Percentiles rank a stretch among this genome's conserved stretches.
These are phyloP conservation scores for Elgaria multicarinata DNA, from an alignment of 2,113 vertebrate species.

Conservation along the genomic window DNA sequence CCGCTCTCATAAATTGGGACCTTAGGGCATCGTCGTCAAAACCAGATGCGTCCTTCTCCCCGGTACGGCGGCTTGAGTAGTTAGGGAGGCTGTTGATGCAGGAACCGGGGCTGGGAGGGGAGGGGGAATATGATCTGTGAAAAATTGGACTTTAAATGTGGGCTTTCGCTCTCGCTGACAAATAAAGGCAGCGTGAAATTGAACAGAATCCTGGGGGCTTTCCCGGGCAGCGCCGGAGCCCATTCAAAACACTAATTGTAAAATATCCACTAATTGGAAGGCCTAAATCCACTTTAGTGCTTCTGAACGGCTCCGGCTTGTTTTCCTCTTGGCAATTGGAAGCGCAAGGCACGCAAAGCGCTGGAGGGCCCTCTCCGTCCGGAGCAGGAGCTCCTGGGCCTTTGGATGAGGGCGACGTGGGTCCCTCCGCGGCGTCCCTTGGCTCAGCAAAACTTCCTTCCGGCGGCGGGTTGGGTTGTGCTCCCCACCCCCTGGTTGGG, in stretches of 20 bases:
- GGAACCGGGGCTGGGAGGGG: conserved; percentile 39
- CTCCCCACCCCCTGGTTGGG: neutral
- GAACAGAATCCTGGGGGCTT: conserved; percentile 88
- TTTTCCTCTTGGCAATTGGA: conserved; percentile 42
- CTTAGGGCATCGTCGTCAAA: conserved; percentile 59
- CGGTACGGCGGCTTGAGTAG: conserved; percentile 70
- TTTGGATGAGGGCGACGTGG: neutral
- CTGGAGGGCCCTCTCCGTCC: neutral
- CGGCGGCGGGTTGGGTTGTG: neutral
- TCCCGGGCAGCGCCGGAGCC: conserved; percentile 80
- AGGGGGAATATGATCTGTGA: conserved; percentile 78
- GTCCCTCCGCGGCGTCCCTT: neutral
- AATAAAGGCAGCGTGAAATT: conserved; percentile 89
- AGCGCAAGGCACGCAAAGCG: neutral
- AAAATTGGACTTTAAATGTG: conserved; percentile 85
- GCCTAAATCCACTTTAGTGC: conserved; percentile 85
- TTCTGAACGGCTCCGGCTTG: conserved; percentile 76
- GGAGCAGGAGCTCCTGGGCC: neutral
- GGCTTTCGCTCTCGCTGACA: conserved; percentile 80
- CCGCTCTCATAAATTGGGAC: neutral
- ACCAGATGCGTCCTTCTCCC: conserved; percentile 80
- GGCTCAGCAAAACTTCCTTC: neutral
- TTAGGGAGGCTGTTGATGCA: conserved; percentile 75
- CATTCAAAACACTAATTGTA: conserved; percentile 82
- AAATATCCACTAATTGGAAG: conserved; percentile 87